Percentiles rank a stretch among this genome's conserved stretches.
Conservation (phyloP, 2,888 invertebrate species). For the Drosophila limbata region DNA sequence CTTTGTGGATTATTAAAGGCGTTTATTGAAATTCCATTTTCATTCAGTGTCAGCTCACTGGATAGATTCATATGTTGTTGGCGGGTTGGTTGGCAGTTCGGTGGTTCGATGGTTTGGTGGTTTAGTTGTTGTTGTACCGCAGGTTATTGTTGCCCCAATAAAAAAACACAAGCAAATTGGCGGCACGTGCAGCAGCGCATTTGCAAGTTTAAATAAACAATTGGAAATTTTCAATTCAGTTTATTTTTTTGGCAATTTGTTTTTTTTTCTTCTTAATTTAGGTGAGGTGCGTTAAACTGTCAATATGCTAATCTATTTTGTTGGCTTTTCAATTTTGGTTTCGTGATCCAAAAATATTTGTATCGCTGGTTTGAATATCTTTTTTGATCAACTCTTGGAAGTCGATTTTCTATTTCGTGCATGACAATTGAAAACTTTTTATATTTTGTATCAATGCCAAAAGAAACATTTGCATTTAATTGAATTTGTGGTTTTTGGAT, state of each 20-base stretch:
- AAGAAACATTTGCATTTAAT: conserved; percentile 59
- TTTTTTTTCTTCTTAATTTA: conserved; percentile 5
- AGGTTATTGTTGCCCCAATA: conserved; percentile 41
- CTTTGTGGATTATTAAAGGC: conserved; percentile 58
- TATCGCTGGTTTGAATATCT: conserved; percentile 45
- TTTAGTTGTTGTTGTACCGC: conserved; percentile 38
- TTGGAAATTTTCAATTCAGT: conserved; percentile 49
- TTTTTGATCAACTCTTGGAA: conserved; percentile 66
- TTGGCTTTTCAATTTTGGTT: conserved; percentile 35
- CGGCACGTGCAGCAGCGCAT: conserved; percentile 59
- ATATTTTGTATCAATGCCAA: conserved; percentile 68
- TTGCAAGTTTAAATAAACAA: conserved; percentile 63
- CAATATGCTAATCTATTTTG: conserved; percentile 45
- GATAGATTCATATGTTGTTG: conserved; percentile 33
- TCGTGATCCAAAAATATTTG: conserved; percentile 8
- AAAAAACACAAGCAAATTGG: conserved; percentile 56
- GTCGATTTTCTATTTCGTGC: conserved; percentile 34
- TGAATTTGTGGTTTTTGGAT: conserved; percentile 12
- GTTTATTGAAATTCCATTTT: conserved; percentile 75
- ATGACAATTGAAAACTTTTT: conserved; percentile 54
- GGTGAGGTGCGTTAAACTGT: conserved; percentile 27
- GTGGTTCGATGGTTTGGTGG: conserved; percentile 31
- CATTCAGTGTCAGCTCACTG: conserved; percentile 82
- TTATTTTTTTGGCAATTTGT: conserved; percentile 27
- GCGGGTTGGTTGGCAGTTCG: conserved; percentile 16